Evolutionary conservation across 2,113 vertebrate genomes (phyloP).

Genomic region (Pygoscelis antarcticus): DNA sequence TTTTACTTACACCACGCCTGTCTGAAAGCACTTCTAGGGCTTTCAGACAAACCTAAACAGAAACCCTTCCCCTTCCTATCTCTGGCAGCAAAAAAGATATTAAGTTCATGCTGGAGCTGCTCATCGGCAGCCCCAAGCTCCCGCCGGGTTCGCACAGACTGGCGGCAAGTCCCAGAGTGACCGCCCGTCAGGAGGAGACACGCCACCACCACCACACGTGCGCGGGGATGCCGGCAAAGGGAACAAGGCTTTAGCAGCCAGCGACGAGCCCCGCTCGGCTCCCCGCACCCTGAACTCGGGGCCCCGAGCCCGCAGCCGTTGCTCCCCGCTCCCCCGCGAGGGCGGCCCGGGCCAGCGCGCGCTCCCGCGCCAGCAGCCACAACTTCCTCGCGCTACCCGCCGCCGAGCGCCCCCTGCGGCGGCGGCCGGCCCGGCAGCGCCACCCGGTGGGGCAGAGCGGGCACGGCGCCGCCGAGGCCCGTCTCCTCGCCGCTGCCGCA

Average conservation of each 20-base stretch:
- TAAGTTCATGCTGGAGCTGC: accelerated
- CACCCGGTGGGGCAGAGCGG: too few relatives aligned
- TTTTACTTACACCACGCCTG: not conserved
- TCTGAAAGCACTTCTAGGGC: not conserved
- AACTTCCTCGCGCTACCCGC: not conserved
- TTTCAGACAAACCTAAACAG: accelerated
- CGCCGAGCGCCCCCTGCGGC: too few relatives aligned
- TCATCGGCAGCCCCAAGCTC: not conserved
- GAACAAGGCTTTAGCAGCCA: not conserved
- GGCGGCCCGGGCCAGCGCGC: not conserved
- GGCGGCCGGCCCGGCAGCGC: too few relatives aligned
- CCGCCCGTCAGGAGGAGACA: not conserved
- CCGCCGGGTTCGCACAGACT: not conserved
- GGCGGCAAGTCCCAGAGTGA: not conserved
- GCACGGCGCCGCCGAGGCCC: too few relatives aligned
- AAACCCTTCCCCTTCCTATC: not conserved
- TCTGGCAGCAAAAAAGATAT: not conserved
- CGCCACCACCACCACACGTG: not conserved
- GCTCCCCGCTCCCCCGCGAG: not conserved
- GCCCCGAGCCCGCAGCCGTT: not conserved
- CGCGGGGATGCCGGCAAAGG: not conserved
- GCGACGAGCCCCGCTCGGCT: not conserved
- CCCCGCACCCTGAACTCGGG: not conserved
- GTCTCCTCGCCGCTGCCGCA: too few relatives aligned
- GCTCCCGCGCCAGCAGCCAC: not conserved